Evolutionary conservation across 2,113 vertebrate genomes (phyloP), one percentile per base, ranked within the genome.

Genomic region (Rostratula benghalensis): DNA sequence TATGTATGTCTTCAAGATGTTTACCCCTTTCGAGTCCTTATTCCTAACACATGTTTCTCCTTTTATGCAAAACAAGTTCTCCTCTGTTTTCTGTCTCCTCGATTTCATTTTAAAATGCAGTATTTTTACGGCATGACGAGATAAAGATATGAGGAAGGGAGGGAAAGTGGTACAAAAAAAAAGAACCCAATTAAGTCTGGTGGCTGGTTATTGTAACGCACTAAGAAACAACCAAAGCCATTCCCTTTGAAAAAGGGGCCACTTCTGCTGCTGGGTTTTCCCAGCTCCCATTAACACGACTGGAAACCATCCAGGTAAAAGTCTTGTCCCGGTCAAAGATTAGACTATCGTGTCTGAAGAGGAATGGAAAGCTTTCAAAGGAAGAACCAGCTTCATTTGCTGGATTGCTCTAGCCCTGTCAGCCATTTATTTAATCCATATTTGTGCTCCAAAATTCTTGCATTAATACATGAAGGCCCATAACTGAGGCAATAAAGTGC

Each of bases 41-140:
- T 96, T 96, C 92, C 89, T 88, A 96, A 95, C 98, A 98, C 86
- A 48, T 98, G 98, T 97, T 98, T 96, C 95, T 88, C 33, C 97
- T 97, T 94, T 95, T 92, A 90, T 77, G 85, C 89, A 97, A 96
- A 98, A 95, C 95, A 88, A n/a, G 50, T 94, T 94, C 90, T 97
- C 96, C 93, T 93, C 97, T 97, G 97, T 95, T 98, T 97, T 97
- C 92, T 97, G 97, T 98, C 94, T 97, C 80, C 88, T 96, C 93
- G 88, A 97, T 95, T 98, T 97, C 95, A 86, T 96, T 98, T 96
- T 93, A 93, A 95, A 97, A 95, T 20, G 31, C 91, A 96, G 83
- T 94, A 81, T 95, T 97, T 97, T 98, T 97, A 96, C 83, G 91
- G 95, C 92, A 95, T 39, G 93, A 89, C 75, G 85, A 90, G 95